A percentile compares a stretch with the other conserved stretches of the same genome.
phyloP scores from a whole-genome alignment of 2,888 invertebrate genomes.

The Brachynemurus nebulosus region DNA sequence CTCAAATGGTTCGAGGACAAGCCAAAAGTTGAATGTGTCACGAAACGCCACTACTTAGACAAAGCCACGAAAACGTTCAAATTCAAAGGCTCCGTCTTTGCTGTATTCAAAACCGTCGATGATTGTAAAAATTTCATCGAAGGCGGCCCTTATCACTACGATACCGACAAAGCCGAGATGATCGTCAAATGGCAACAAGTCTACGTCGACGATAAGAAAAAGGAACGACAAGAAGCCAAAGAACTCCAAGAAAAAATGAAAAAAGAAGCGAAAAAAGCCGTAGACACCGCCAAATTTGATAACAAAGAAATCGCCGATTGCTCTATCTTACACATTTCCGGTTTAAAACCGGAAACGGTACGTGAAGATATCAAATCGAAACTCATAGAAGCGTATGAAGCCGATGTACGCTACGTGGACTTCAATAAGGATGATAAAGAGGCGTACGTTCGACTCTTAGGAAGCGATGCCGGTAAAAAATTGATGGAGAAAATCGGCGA shows the following conservation, averaged over 20 bases:
- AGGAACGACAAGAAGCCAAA: conserved; percentile 45
- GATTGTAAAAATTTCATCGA: conserved; percentile 67
- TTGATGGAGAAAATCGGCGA: conserved; percentile 48
- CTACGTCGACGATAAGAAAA: conserved; percentile 51
- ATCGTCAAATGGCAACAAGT: conserved; percentile 55
- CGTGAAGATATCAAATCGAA: conserved; percentile 63
- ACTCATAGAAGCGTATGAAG: conserved; percentile 42
- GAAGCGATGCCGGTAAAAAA: conserved; percentile 53
- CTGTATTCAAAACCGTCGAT: conserved; percentile 69
- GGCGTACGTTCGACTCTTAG: conserved; percentile 57
- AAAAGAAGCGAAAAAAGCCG: conserved; percentile 41
- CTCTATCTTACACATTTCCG: conserved; percentile 55
- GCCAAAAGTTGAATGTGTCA: conserved; percentile 47
- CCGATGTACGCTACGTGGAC: conserved; percentile 59
- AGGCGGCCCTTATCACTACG: conserved; percentile 37
- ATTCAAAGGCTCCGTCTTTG: conserved; percentile 89
- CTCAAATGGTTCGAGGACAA: conserved; percentile 57
- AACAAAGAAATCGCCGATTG: conserved; percentile 56
- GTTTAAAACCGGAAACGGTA: conserved; percentile 39
- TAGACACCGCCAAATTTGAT: conserved; percentile 33
- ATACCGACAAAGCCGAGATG: conserved; percentile 51
- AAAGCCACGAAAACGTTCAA: conserved; percentile 45
- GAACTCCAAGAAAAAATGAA: conserved; percentile 21
- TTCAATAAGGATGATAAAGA: conserved; percentile 58
- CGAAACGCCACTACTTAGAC: conserved; percentile 44